Evolutionary conservation across 2,888 invertebrate species (phyloP).

Genomic region (Amaurobius ferox): DNA sequence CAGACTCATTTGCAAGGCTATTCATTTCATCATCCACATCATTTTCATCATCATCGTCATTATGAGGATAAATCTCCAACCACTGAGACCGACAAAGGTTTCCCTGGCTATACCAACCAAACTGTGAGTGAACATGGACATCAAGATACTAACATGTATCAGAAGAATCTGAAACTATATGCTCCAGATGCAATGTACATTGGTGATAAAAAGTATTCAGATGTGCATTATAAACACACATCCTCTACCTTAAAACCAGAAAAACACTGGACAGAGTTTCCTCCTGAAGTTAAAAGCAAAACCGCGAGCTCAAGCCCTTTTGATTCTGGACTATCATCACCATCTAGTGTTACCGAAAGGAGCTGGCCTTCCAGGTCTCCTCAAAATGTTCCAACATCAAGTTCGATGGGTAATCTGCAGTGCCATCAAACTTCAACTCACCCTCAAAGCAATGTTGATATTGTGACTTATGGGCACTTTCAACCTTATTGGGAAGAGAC

Average conservation of each 20-base stretch:
- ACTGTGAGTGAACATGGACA: neutral
- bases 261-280: slow-evolving; percentile 37
- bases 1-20: slow-evolving; percentile 20
- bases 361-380: slow-evolving; percentile 35
- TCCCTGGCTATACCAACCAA: neutral
- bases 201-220: slow-evolving; percentile 13
- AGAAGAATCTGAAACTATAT: slow-evolving; percentile 48
- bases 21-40: slow-evolving; percentile 65
- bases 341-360: slow-evolving; percentile 36
- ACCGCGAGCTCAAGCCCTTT: slow-evolving; percentile 33
- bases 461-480: slow-evolving; percentile 90
- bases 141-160: slow-evolving; percentile 48
- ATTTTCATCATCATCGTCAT: slow-evolving; percentile 63
- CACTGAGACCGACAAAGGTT: neutral
- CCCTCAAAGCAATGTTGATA: slow-evolving; percentile 74
- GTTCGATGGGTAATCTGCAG: slow-evolving; percentile 49
- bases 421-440: slow-evolving; percentile 23
- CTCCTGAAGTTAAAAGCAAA: slow-evolving; percentile 11
- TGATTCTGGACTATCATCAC: slow-evolving; percentile 37
- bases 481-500: slow-evolving; percentile 92
- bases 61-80: slow-evolving; percentile 33
- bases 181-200: slow-evolving; percentile 48
- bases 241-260: slow-evolving; percentile 3
- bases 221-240: neutral
- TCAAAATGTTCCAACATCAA: slow-evolving; percentile 38